These are phyloP conservation scores for Xylocampa areola DNA, from an alignment of 2,888 invertebrate species.

Conservation along the genomic window DNA sequence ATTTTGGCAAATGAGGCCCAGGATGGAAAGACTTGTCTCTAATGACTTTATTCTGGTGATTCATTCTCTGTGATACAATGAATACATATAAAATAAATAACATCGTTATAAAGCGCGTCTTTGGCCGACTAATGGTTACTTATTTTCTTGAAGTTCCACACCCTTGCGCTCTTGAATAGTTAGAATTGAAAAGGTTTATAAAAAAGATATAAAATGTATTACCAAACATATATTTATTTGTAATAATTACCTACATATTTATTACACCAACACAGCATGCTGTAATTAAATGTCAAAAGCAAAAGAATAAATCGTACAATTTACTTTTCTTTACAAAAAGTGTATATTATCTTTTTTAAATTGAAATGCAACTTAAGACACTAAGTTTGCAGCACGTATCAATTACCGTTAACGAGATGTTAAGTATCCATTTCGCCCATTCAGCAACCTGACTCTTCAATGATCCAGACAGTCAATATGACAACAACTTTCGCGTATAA, in stretches of 20 bases:
- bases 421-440: constrained; percentile 20
- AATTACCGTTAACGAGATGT: neutral
- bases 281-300: too few species aligned
- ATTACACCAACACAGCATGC: too few species aligned
- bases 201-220: too few species aligned
- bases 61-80: too few species aligned
- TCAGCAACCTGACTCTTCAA: constrained; percentile 27
- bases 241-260: too few species aligned
- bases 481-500: constrained; percentile 24
- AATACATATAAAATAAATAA: too few species aligned
- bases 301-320: too few species aligned
- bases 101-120: constrained; percentile 2
- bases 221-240: too few species aligned
- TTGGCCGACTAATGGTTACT: neutral
- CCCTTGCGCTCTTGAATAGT: neutral
- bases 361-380: neutral
- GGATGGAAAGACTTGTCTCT: too few species aligned
- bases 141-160: constrained; percentile 2
- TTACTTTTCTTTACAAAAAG: too few species aligned
- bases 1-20: constrained; percentile 8
- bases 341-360: neutral
- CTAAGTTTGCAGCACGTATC: neutral
- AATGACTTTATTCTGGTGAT: too few species aligned
- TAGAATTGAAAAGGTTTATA: neutral
- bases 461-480: constrained; percentile 16